phyloP scores from a whole-genome alignment of 2,888 invertebrate genomes.

The Neoascia interrupta region DNA sequence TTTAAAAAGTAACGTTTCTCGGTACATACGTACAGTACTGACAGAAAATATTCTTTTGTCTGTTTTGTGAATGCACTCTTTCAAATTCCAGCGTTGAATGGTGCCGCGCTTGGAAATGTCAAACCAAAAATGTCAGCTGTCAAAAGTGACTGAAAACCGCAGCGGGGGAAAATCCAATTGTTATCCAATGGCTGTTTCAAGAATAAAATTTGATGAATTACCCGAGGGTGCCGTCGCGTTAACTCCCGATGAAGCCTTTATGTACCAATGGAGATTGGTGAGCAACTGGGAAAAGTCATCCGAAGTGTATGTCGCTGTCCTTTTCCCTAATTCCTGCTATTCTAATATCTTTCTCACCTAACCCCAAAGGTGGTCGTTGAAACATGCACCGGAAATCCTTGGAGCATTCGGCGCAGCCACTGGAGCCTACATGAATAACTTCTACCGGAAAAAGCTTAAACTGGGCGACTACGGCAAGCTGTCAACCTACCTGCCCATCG shows the following conservation, averaged over 20 bases:
- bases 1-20: no score
- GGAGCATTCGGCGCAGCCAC: slow-evolving; percentile 81
- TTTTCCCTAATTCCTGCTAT: slow-evolving; percentile 54
- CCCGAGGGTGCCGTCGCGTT: slow-evolving; percentile 84
- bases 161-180: background rate
- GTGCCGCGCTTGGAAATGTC: background rate
- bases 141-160: background rate
- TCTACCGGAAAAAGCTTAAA: slow-evolving; percentile 83
- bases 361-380: slow-evolving; percentile 80
- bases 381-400: slow-evolving; percentile 81
- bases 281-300: slow-evolving; percentile 82
- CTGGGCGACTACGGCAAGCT: slow-evolving; percentile 82
- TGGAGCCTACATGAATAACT: slow-evolving; percentile 83
- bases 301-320: slow-evolving; percentile 82
- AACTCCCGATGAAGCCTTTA: slow-evolving; percentile 82
- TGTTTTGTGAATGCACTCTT: slow-evolving; percentile 1
- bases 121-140: background rate
- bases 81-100: background rate
- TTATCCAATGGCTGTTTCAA: slow-evolving; percentile 84
- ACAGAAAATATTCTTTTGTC: no score
- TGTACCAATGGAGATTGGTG: slow-evolving; percentile 83
- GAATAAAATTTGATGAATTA: slow-evolving; percentile 79
- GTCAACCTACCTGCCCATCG: slow-evolving; percentile 83
- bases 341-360: slow-evolving; percentile 58
- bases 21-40: slow-evolving; percentile 8